Base-by-base conservation (phyloP, 2,888 invertebrate genomes). In the Tenthredo notha region DNA sequence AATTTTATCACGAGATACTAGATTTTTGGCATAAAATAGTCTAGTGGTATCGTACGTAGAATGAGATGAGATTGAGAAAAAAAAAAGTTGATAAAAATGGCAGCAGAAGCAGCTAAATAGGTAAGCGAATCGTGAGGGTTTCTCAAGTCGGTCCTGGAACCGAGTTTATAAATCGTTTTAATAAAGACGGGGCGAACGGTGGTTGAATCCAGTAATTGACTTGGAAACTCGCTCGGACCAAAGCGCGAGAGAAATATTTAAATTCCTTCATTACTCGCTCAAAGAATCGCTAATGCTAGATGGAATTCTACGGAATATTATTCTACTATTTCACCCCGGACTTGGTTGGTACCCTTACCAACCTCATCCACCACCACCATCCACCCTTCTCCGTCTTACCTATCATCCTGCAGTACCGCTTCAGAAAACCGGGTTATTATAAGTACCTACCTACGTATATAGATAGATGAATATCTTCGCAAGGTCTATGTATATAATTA, bases 221-320 rank as follows among this genome's bases (percentile, higher is more conserved):
- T 91, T 91, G 89, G 90, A 90, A 91, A 91, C 90, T 91, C 88
- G 25, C 87, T 84, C 37, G 84, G 77, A 86, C 87, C 86, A 86
- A 86, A 90, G 54, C 75, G 77, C 65, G 43, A 67, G 77, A 87
- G 89, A 90, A 92, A 92, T 91, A 92, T 92, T 91, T 90, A 91
- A 91, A 92, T 92, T 91, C 89, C 90, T 91, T 91, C 91, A 89
- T 92, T 91, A 91, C 88, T 90, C 88, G 90, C 88, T 90, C 88
- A 90, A 90, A 91, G 90, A 91, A 91, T 91, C 90, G 86, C 90
- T 89, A 91, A 91, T 90, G 89, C 90, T 87, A 89, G 88, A 91
- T 88, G 88, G 89, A 90, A 90, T 91, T 88, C 89, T 87, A 85
- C 85, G 86, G 89, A 89, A 90, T 91, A 91, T 91, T 90, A 91